A percentile compares a stretch with the other conserved stretches of the same genome.
phyloP scores from a whole-genome alignment of 92 coral and sea anemone species.

The Pocillopora meandrina region DNA sequence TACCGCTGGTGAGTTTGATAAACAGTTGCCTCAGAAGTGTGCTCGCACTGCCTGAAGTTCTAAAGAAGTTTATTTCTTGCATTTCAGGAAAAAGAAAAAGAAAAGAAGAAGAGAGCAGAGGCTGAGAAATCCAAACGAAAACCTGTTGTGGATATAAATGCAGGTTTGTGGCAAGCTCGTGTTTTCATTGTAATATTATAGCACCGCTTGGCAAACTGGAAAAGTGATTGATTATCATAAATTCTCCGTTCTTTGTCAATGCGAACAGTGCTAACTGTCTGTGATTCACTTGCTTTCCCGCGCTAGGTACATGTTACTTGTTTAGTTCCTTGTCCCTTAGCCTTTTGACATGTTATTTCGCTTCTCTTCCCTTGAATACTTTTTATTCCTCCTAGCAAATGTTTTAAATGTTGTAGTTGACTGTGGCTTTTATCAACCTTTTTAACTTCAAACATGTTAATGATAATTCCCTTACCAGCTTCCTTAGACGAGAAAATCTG shows the following conservation, averaged over 20 bases:
- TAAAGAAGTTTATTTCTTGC: background rate
- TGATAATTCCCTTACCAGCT: too few relatives aligned
- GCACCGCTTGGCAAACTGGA: background rate
- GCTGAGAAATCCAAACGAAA: constrained; percentile 89
- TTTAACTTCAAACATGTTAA: too few relatives aligned
- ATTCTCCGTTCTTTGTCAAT: background rate
- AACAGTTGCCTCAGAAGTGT: too few relatives aligned
- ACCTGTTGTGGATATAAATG: constrained; percentile 86
- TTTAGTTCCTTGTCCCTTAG: background rate
- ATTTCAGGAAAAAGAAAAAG: constrained; percentile 88
- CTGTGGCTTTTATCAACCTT: too few relatives aligned
- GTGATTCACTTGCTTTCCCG: background rate
- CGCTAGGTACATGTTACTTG: background rate
- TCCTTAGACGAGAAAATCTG: too few relatives aligned
- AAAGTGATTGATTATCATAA: background rate
- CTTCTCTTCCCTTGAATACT: background rate
- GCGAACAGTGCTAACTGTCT: background rate
- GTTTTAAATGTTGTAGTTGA: too few relatives aligned
- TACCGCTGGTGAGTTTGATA: too few relatives aligned
- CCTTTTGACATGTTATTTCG: background rate
- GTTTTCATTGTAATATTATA: background rate
- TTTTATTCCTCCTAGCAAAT: too few relatives aligned
- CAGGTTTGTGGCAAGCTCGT: constrained; percentile 49
- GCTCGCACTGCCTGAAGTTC: too few relatives aligned
- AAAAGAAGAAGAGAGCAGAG: constrained; percentile 91